Percentiles rank a stretch among this genome's conserved stretches.
Evolutionary conservation across 2,797 vertebrate species (phyloP).

Genomic region (Chanos chanos): DNA sequence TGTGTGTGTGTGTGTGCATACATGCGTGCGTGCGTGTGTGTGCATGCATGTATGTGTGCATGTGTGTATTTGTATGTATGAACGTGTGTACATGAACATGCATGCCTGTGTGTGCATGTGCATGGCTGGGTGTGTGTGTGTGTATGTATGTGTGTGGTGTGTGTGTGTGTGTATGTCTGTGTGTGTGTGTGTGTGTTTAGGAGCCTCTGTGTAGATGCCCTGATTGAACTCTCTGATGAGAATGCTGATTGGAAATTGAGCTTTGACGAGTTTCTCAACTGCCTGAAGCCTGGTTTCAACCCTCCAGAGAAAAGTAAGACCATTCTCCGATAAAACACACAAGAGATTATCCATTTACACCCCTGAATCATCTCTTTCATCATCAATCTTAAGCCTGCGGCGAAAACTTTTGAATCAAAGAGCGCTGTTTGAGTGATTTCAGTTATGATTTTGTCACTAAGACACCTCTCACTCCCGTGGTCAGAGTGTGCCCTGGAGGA

Average conservation of each 20-base stretch:
- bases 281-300: conserved; percentile 83
- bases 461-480: too few relatives aligned
- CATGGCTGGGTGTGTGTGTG: background rate
- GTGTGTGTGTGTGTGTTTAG: conserved; percentile 58
- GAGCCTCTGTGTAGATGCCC: conserved; percentile 88
- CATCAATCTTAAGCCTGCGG: too few relatives aligned
- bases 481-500: conserved; percentile 91
- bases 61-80: too few relatives aligned
- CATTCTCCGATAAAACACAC: background rate
- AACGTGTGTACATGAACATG: background rate
- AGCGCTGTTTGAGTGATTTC: too few relatives aligned
- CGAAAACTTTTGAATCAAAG: too few relatives aligned
- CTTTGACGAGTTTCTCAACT: conserved; percentile 88
- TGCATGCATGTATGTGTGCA: too few relatives aligned
- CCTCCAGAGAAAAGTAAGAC: conserved; percentile 85
- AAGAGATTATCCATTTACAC: too few relatives aligned
- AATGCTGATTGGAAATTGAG: conserved; percentile 94
- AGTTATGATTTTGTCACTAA: too few relatives aligned
- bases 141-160: background rate
- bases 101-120: background rate
- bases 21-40: too few relatives aligned
- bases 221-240: conserved; percentile 92
- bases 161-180: background rate
- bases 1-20: too few relatives aligned
- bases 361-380: too few relatives aligned